Base-by-base conservation (phyloP, 92 coral and sea anemone species). In the Metridium senile region DNA sequence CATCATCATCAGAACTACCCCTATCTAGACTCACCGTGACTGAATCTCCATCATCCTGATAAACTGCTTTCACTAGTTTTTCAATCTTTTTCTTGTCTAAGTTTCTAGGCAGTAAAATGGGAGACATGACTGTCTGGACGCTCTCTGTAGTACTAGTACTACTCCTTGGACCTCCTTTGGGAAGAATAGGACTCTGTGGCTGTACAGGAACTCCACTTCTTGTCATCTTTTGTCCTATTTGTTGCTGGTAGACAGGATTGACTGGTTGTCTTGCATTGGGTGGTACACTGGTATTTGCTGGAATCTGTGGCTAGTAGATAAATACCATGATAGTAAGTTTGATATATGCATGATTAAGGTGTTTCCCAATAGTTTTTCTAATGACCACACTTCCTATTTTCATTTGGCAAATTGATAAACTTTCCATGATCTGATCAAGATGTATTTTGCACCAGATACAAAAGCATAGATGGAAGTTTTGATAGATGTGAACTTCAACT, bases 21-120 rank as follows among this genome's bases (percentile, higher is more conserved):
- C 49, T 4, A 13, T 39, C 6, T 39, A 13, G 6, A 39, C 49
- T 54, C 30, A 72, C 95, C 95, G 82, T 89, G 13, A 89, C 87
- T 25, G 91, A 82, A 69, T 91, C 89, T 22, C 82, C 68, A 56
- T 82, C 77, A 34, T 68, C 84, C 35, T 77, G 84, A 72, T 88
- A 74, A 33, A 85, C 79, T 58, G 82, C 71, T 71, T 79, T 74
- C 11, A 88, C 85, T 69, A 88, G 33, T 70, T 76, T 79, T 35
- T 84, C 86, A 28, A 88, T 84, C 61, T 79, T 83, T 26, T 71
- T 83, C 78, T 87, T 87, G 39, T 82, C 87, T 68, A 82, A 20
- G 25, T 81, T 76, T 52, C 78, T 68, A 51, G 78, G 74, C 66
- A 66, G 75, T 70, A 84, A 31, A 10, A 52, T 74, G 28, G 92